These are phyloP conservation scores for Melanotaenia parkinsoni DNA, from an alignment of 2,797 vertebrate genomes.

Conservation along the genomic window DNA sequence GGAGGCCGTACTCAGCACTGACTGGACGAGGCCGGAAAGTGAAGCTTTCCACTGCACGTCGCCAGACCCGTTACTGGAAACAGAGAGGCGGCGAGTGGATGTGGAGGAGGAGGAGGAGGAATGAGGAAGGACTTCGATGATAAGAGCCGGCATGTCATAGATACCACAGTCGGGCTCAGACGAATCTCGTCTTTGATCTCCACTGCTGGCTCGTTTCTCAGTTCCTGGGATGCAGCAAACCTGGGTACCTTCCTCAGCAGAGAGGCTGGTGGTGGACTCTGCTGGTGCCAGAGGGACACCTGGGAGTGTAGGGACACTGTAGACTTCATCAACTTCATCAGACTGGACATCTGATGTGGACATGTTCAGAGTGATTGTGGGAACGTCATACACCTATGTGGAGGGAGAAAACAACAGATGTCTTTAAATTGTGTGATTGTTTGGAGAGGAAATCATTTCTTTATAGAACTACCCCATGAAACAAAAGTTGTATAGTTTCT, in stretches of 20 bases:
- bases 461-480: neutral
- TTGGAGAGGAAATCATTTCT: neutral
- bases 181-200: constrained; percentile 53
- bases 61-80: constrained; percentile 83
- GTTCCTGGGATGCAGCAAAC: constrained; percentile 74
- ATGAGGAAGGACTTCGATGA: constrained; percentile 74
- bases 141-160: constrained; percentile 88
- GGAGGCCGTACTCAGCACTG: constrained; percentile 68
- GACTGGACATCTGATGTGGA: constrained; percentile 61
- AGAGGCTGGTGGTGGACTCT: constrained; percentile 60
- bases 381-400: constrained; percentile 89
- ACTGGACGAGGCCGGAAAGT: constrained; percentile 78
- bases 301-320: constrained; percentile 84
- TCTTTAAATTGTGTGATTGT: neutral
- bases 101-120: constrained; percentile 74
- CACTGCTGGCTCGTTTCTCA: constrained; percentile 70
- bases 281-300: constrained; percentile 72
- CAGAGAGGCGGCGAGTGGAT: constrained; percentile 80
- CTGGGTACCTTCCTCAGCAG: constrained; percentile 71
- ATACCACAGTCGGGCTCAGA: constrained; percentile 83
- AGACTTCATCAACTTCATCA: constrained; percentile 80
- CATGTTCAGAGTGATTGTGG: constrained; percentile 78
- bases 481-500: neutral
- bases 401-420: neutral
- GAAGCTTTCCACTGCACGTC: constrained; percentile 81